phyloP scores from a whole-genome alignment of 2,797 vertebrate genomes.

The Orientallactaga sibirica region DNA sequence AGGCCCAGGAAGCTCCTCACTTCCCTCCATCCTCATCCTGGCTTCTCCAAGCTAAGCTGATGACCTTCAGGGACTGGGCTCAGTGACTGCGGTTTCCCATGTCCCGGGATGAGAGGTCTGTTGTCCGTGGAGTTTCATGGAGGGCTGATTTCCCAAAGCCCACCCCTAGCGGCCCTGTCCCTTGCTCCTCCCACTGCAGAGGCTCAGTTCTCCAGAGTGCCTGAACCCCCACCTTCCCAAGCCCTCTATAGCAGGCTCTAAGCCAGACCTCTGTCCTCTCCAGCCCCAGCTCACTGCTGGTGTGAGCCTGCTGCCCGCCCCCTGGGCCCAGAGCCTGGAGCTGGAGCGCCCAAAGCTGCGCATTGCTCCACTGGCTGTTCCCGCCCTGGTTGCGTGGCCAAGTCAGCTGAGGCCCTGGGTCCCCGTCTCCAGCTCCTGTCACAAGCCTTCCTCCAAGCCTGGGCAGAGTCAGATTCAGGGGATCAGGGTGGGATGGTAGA shows the following conservation, averaged over 20 bases:
- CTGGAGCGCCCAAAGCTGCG: fast-evolving
- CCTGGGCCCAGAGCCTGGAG: neutral
- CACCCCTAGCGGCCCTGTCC: too few relatives aligned
- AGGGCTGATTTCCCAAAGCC: neutral
- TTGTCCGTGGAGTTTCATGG: neutral
- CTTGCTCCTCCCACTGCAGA: neutral
- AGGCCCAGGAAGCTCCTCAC: neutral
- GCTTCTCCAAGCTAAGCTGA: neutral
- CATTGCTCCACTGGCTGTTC: neutral
- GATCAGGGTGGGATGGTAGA: neutral
- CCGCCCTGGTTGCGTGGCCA: fast-evolving
- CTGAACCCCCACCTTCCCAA: neutral
- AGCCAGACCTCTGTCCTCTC: neutral
- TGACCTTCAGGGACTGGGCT: neutral
- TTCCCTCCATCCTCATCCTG: too few relatives aligned
- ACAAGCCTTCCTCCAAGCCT: neutral
- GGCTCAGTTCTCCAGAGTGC: neutral
- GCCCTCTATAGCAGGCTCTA: too few relatives aligned
- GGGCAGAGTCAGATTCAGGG: neutral
- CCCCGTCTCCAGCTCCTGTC: neutral
- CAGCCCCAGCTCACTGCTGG: fast-evolving
- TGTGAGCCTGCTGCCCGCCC: neutral
- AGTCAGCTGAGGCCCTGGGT: neutral
- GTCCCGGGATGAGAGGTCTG: conserved; percentile 5
- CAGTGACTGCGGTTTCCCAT: neutral